Conservation (phyloP, 2,113 vertebrate genomes). For the Cyphomyrus plagiostoma region DNA sequence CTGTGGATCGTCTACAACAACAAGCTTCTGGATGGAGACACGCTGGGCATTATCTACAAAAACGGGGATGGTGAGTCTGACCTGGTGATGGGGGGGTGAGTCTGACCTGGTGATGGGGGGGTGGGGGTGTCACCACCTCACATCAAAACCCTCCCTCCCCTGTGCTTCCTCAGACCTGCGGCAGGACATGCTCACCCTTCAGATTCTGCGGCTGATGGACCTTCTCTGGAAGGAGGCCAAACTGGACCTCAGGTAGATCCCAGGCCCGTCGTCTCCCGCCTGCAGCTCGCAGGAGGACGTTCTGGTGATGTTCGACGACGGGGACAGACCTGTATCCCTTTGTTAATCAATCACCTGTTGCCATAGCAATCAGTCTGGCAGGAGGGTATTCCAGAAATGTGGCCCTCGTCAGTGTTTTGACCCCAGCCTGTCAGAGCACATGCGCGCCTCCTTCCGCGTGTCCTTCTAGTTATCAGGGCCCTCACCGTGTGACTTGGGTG, state of each 20-base stretch:
- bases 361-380: neutral
- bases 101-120: too few species aligned
- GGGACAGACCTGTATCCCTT: neutral
- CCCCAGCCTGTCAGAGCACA: neutral
- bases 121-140: neutral
- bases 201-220: slow-evolving; percentile 92
- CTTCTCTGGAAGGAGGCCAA: slow-evolving; percentile 92
- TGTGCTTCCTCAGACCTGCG: slow-evolving; percentile 65
- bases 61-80: slow-evolving; percentile 79
- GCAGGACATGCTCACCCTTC: slow-evolving; percentile 93
- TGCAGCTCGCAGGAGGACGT: neutral
- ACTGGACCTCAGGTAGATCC: slow-evolving; percentile 82
- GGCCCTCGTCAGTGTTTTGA: neutral
- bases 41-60: slow-evolving; percentile 92
- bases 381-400: neutral
- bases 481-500: neutral
- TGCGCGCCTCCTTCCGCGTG: neutral
- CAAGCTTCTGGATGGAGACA: slow-evolving; percentile 81
- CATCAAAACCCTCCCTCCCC: neutral
- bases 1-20: slow-evolving; percentile 96
- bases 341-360: neutral
- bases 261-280: neutral
- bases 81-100: neutral
- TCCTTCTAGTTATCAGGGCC: neutral
- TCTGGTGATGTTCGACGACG: neutral